Conservation (phyloP, 1,140 invertebrate genomes). For the Hylyphantes graminicola region DNA sequence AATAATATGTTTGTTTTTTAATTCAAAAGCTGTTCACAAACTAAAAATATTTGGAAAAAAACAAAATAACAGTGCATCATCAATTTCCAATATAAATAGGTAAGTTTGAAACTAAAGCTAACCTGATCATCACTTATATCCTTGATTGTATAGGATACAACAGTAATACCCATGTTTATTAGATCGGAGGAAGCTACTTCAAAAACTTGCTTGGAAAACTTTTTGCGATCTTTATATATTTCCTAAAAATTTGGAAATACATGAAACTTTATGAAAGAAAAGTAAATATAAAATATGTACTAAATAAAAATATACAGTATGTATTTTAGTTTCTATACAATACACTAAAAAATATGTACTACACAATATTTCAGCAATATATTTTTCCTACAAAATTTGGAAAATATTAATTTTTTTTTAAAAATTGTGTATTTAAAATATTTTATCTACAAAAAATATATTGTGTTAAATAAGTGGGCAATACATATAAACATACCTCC, state of each 20-base stretch:
- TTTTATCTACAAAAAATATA: neutral
- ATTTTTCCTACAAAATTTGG: too few species aligned
- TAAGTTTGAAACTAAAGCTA: neutral
- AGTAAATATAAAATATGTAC: neutral
- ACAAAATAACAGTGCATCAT: too few species aligned
- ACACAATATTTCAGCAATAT: too few species aligned
- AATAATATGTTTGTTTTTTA: too few species aligned
- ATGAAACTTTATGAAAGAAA: neutral
- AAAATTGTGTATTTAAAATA: neutral
- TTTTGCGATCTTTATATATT: constrained; percentile 98
- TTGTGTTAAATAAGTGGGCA: neutral
- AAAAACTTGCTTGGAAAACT: constrained; percentile 97
- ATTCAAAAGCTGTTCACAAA: too few species aligned
- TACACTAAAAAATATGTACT: too few species aligned
- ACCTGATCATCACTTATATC: constrained; percentile 90
- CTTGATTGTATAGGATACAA: constrained; percentile 97
- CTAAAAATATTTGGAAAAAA: too few species aligned
- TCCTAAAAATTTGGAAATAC: constrained; percentile 72
- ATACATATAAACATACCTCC: constrained; percentile 70
- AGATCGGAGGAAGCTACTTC: constrained; percentile 93
- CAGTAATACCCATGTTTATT: constrained; percentile 98
- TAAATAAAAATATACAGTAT: too few species aligned
- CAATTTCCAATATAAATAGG: too few species aligned
- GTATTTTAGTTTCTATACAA: too few species aligned
- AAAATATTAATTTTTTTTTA: neutral